phyloP scores from a whole-genome alignment of 2,113 vertebrate genomes.

The Dipodomys spectabilis region DNA sequence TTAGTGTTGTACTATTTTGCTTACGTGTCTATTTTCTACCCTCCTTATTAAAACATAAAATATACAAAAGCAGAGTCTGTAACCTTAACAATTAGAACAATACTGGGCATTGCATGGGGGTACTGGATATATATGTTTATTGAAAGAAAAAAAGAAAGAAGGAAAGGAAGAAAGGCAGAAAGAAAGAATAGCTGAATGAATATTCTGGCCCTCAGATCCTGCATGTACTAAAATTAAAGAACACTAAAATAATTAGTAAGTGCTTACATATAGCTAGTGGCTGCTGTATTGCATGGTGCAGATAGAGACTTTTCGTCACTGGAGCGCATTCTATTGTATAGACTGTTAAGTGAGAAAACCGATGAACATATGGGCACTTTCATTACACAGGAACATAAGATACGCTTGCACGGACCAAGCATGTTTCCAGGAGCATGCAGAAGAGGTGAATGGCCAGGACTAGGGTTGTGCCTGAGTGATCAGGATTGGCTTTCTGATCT shows the following conservation, averaged over 20 bases:
- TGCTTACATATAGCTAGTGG: neutral
- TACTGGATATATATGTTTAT: constrained; percentile 8
- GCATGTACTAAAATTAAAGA: neutral
- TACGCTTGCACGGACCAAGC: neutral
- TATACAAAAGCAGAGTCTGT: neutral
- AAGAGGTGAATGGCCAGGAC: neutral
- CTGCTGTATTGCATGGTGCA: neutral
- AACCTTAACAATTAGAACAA: neutral
- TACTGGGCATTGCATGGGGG: neutral
- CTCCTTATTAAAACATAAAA: neutral
- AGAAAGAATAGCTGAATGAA: neutral
- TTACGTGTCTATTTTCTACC: constrained; percentile 18
- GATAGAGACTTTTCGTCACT: neutral
- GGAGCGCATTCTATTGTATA: neutral
- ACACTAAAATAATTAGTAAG: neutral
- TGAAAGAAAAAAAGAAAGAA: neutral
- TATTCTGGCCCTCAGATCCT: neutral
- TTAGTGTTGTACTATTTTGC: neutral
- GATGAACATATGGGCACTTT: neutral
- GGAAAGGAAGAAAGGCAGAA: neutral
- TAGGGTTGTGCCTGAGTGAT: neutral
- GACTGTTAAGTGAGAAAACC: neutral
- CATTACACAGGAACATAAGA: neutral
- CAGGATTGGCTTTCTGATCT: constrained; percentile 13
- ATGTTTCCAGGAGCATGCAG: neutral